These are phyloP conservation scores for Rutpela maculata DNA, from an alignment of 2,888 invertebrate species.

Conservation along the genomic window DNA sequence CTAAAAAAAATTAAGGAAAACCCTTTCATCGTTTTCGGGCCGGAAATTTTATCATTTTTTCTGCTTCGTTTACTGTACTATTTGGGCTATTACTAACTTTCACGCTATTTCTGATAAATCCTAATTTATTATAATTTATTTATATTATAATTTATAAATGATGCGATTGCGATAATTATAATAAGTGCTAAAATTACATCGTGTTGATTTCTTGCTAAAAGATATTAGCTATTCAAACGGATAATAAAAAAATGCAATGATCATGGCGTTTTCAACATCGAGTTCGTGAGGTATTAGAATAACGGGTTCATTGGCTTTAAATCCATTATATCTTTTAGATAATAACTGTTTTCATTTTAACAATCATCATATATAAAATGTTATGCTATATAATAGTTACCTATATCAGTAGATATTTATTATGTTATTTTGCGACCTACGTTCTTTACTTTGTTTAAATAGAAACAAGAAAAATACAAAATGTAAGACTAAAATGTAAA, in stretches of 20 bases:
- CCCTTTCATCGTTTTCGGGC: no score
- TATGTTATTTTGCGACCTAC: no score
- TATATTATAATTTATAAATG: not conserved
- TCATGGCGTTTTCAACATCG: not conserved
- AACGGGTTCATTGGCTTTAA: conserved; percentile 7
- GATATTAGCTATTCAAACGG: not conserved
- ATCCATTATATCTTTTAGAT: conserved; percentile 1
- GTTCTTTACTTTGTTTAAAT: no score
- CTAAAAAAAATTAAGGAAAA: no score
- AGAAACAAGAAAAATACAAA: no score
- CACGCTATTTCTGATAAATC: not conserved
- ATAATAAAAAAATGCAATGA: conserved; percentile 6
- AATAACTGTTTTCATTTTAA: not conserved
- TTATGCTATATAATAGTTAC: no score
- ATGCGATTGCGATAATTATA: not conserved
- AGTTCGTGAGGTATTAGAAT: not conserved
- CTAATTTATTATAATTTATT: not conserved
- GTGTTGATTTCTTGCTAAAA: not conserved
- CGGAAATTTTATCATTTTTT: no score
- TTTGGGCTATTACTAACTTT: not conserved
- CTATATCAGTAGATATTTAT: no score
- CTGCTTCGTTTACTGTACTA: no score
- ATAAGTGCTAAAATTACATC: not conserved
- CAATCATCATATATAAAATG: not conserved
- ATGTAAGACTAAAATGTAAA: no score